Conservation (phyloP, 2,113 vertebrate genomes). For the Hypanus sabinus region DNA sequence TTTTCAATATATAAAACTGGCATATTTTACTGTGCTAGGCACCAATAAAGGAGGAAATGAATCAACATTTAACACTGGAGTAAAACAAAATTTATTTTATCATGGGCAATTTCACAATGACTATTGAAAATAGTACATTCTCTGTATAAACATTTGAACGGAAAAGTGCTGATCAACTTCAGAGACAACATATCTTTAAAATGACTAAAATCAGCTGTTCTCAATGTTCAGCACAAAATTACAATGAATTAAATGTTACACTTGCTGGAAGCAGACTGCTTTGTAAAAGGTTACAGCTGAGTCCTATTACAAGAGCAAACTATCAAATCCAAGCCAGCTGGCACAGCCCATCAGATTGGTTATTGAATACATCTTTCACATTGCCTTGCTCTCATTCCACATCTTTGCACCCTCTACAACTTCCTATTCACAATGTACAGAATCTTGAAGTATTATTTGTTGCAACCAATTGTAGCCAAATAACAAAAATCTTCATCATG, state of each 20-base stretch:
- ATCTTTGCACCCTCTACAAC: background rate
- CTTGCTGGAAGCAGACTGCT: background rate
- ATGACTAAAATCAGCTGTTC: constrained; percentile 29
- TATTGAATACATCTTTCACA: constrained; percentile 11
- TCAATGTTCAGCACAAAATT: constrained; percentile 37
- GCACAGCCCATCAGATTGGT: background rate
- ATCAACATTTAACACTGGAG: background rate
- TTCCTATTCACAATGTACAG: background rate
- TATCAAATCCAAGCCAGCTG: constrained; percentile 30
- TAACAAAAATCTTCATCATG: background rate
- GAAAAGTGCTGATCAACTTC: constrained; percentile 17
- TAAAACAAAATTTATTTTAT: constrained; percentile 18
- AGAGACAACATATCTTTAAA: constrained; percentile 31
- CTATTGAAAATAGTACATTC: constrained; percentile 17
- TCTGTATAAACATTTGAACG: constrained; percentile 10
- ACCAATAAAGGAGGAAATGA: background rate
- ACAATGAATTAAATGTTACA: background rate
- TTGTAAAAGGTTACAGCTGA: constrained; percentile 35
- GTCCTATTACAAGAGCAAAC: constrained; percentile 39
- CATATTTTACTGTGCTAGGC: background rate
- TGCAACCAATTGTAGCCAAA: constrained; percentile 14
- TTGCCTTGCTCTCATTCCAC: background rate
- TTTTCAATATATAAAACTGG: background rate
- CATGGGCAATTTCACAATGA: background rate
- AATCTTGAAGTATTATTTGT: background rate